Evolutionary conservation across 2,113 vertebrate genomes (phyloP).

Genomic region (Neolamprologus hecqui): DNA sequence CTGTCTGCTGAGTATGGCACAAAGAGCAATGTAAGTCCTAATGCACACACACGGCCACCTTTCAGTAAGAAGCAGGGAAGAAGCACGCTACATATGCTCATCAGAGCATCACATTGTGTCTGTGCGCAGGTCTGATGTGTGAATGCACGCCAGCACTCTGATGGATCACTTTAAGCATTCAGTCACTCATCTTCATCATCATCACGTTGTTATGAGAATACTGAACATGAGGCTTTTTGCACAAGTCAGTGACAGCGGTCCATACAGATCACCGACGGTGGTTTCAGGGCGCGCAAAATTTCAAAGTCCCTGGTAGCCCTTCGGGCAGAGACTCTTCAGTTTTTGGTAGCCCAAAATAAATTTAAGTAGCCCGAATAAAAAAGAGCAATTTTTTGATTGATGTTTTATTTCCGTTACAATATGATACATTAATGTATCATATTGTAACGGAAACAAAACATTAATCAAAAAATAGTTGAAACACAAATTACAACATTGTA

Average conservation of each 20-base stretch:
- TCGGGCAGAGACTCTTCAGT: neutral
- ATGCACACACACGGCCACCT: neutral
- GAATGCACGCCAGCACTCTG: neutral
- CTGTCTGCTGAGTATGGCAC: conserved; percentile 94
- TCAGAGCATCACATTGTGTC: neutral
- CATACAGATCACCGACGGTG: neutral
- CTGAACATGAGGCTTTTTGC: neutral
- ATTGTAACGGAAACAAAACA: accelerated
- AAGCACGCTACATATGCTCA: neutral
- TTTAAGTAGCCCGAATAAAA: neutral
- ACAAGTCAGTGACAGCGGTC: neutral
- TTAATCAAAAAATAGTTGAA: neutral
- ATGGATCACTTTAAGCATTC: neutral
- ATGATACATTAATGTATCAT: accelerated
- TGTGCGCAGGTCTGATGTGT: neutral
- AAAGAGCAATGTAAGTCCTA: conserved; percentile 86
- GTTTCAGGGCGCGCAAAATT: neutral
- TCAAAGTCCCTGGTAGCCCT: accelerated
- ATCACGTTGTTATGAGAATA: neutral
- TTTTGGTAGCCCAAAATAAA: neutral
- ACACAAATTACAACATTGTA: neutral
- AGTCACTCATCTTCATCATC: neutral
- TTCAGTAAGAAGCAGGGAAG: neutral
- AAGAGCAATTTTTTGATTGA: neutral
- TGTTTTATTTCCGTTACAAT: accelerated